Evolutionary conservation across 2,797 vertebrate species (phyloP).

Genomic region (Craterocephalus amniculus): DNA sequence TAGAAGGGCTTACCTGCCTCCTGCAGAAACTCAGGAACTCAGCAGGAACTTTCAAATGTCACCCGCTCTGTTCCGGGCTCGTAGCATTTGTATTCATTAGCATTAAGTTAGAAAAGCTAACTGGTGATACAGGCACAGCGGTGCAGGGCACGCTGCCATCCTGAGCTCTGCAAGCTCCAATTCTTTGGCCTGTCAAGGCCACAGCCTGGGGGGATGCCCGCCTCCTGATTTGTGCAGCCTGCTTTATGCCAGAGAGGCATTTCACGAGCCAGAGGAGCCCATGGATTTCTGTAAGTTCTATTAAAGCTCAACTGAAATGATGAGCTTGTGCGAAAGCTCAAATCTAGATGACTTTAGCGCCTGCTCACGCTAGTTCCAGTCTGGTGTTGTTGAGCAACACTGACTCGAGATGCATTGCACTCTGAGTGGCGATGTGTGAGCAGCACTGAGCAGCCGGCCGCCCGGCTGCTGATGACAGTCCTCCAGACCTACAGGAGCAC

Average conservation of each 20-base stretch:
- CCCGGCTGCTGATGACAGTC: constrained; percentile 54
- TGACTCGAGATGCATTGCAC: constrained; percentile 39
- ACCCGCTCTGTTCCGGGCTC: constrained; percentile 24
- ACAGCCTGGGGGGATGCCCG: constrained; percentile 68
- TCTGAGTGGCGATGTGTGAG: constrained; percentile 47
- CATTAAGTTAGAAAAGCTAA: constrained; percentile 55
- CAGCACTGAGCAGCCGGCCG: constrained; percentile 47
- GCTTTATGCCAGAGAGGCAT: constrained; percentile 58
- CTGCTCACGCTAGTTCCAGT: constrained; percentile 28
- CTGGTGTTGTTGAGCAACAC: constrained; percentile 18
- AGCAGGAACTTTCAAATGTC: constrained; percentile 42
- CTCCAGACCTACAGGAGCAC: constrained; percentile 61
- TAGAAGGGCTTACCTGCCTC: constrained; percentile 12
- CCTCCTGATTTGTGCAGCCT: constrained; percentile 62
- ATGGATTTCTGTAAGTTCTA: constrained; percentile 40
- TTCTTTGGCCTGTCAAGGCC: constrained; percentile 62
- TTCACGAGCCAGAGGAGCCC: constrained; percentile 41
- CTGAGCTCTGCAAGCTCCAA: constrained; percentile 57
- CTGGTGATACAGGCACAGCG: constrained; percentile 43
- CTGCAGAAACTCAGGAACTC: constrained; percentile 24
- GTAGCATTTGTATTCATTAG: constrained; percentile 60
- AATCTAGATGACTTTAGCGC: constrained; percentile 22
- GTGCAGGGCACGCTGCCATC: constrained; percentile 65
- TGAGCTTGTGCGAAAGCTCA: constrained; percentile 47
- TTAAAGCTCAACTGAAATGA: constrained; percentile 44